Percentiles rank a stretch among this genome's conserved stretches.
phyloP scores from a whole-genome alignment of 2,797 vertebrate genomes.

The Pelodytes ibericus region DNA sequence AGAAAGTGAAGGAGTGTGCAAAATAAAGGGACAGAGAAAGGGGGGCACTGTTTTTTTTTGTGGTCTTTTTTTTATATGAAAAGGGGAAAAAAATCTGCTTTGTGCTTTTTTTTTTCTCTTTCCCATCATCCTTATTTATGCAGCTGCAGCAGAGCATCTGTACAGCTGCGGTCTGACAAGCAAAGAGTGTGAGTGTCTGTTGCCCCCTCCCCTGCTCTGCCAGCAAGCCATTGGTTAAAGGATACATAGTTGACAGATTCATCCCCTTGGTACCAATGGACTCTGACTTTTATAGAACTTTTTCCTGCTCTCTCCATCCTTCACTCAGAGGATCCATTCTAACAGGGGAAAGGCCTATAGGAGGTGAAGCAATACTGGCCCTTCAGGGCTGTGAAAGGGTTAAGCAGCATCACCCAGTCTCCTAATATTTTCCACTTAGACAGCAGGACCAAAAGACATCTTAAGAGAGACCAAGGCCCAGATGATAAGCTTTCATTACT shows the following conservation, averaged over 20 bases:
- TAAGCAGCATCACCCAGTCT: background rate
- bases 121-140: conserved; percentile 16
- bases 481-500: background rate
- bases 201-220: background rate
- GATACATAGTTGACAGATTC: background rate
- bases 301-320: background rate
- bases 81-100: background rate
- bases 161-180: conserved; percentile 10
- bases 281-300: too few species aligned
- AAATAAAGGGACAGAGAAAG: too few species aligned
- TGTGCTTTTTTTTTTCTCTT: conserved; percentile 5
- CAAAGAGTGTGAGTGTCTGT: conserved; percentile 12
- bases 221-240: conserved; percentile 1
- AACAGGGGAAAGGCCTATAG: too few species aligned
- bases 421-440: too few species aligned
- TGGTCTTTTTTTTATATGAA: conserved; percentile 22
- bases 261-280: background rate
- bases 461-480: background rate
- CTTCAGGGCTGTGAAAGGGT: background rate
- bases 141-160: conserved; percentile 30
- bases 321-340: background rate
- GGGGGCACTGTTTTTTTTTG: too few species aligned
- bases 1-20: too few species aligned
- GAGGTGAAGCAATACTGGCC: too few species aligned
- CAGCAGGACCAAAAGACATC: too few species aligned